Evolutionary conservation across 2,888 invertebrate species (phyloP).

Genomic region (Sesamia inferens): DNA sequence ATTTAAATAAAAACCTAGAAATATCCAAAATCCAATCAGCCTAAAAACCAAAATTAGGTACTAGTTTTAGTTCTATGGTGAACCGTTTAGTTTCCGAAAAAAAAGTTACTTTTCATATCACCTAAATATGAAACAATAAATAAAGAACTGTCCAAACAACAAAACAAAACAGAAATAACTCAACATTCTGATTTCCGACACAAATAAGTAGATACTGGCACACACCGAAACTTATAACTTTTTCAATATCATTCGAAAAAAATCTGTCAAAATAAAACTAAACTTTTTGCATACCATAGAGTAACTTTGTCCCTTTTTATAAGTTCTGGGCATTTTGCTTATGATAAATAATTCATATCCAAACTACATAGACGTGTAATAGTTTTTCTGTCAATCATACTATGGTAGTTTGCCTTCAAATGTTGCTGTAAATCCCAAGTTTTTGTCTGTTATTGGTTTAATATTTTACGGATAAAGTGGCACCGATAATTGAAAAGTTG

Average conservation of each 20-base stretch:
- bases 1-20: background rate
- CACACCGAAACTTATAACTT: conserved; percentile 43
- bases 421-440: conserved; percentile 1
- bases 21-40: background rate
- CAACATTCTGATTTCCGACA: conserved; percentile 3
- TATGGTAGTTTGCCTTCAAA: conserved; percentile 14
- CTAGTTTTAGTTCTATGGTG: too few relatives aligned
- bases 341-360: conserved; percentile 61
- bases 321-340: conserved; percentile 40
- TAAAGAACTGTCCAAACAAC: background rate
- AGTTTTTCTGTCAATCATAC: conserved; percentile 58
- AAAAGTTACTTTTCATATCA: background rate
- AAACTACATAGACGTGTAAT: conserved; percentile 42
- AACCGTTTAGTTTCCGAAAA: background rate
- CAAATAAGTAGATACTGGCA: conserved; percentile 28
- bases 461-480: background rate
- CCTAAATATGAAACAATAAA: background rate
- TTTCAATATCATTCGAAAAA: conserved; percentile 47
- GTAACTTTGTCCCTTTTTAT: conserved; percentile 52
- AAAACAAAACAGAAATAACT: background rate
- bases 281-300: conserved; percentile 56
- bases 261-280: conserved; percentile 53
- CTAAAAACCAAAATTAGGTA: too few relatives aligned
- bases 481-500: too few relatives aligned
- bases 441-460: conserved; percentile 24